These are phyloP conservation scores for Campoplex capitator DNA, from an alignment of 2,888 invertebrate species.

Conservation along the genomic window DNA sequence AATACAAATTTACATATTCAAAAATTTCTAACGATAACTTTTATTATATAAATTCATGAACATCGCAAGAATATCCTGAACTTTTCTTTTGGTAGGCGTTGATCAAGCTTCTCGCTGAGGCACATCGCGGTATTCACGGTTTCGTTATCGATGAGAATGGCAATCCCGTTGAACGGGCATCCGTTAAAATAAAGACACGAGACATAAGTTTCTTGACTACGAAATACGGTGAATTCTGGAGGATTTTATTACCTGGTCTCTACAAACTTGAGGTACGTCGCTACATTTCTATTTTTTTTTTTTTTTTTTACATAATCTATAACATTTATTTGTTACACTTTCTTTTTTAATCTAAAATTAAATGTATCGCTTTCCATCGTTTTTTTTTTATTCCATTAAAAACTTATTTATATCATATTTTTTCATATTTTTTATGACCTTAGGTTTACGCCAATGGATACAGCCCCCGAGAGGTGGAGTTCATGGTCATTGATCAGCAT, in stretches of 20 bases:
- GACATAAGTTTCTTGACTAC: constrained; percentile 95
- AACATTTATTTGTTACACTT: neutral
- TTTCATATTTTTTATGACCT: neutral
- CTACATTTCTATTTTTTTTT: neutral
- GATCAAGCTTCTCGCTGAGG: constrained; percentile 93
- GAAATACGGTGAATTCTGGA: constrained; percentile 97
- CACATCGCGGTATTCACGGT: constrained; percentile 95
- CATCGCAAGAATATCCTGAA: neutral
- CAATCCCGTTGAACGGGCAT: constrained; percentile 92
- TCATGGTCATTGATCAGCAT: constrained; percentile 93
- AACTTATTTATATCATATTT: constrained; percentile 8
- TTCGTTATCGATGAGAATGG: constrained; percentile 93
- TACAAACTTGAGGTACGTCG: constrained; percentile 92
- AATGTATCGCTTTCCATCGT: neutral
- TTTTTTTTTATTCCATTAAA: neutral
- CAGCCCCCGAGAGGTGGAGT: constrained; percentile 93
- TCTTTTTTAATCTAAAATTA: neutral
- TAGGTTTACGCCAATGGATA: constrained; percentile 94
- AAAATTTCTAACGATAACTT: neutral
- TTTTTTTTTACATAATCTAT: constrained; percentile 1
- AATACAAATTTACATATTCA: neutral
- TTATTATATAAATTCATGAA: neutral
- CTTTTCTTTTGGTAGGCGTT: constrained; percentile 87
- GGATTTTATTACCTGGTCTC: constrained; percentile 93
- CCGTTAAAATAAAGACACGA: constrained; percentile 91